Evolutionary conservation across 2,888 invertebrate species (phyloP).

Genomic region (Cephonodes hylas): DNA sequence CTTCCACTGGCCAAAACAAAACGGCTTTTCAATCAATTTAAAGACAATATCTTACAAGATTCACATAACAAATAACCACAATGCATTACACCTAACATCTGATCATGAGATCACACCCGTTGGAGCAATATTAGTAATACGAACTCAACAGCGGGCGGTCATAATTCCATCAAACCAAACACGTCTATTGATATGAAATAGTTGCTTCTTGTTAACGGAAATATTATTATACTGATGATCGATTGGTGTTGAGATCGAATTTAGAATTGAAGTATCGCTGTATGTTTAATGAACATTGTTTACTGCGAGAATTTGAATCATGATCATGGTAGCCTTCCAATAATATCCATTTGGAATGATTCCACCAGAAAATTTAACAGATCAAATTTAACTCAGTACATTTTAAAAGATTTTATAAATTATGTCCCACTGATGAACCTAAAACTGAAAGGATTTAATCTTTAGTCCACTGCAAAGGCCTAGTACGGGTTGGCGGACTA

Average conservation of each 20-base stretch:
- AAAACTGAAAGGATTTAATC: too few relatives aligned
- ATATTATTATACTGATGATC: slow-evolving; percentile 34
- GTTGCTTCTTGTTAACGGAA: slow-evolving; percentile 40
- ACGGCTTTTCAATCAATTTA: not conserved
- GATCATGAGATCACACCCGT: slow-evolving; percentile 56
- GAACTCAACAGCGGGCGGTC: slow-evolving; percentile 54
- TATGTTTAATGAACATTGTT: not conserved
- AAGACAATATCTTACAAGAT: not conserved
- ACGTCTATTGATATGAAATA: slow-evolving; percentile 49
- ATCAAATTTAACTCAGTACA: too few relatives aligned
- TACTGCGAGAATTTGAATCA: not conserved
- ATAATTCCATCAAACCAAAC: slow-evolving; percentile 54
- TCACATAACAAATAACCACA: slow-evolving; percentile 1
- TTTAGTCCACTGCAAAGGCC: too few relatives aligned
- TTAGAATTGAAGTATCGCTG: slow-evolving; percentile 5
- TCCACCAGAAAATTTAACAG: too few relatives aligned
- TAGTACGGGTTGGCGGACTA: too few relatives aligned
- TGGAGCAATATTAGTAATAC: slow-evolving; percentile 53
- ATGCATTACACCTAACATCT: slow-evolving; percentile 23
- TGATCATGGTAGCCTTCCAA: not conserved
- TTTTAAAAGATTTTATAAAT: too few relatives aligned
- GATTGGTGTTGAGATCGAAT: slow-evolving; percentile 18
- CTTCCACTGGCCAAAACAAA: not conserved
- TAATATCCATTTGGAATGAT: too few relatives aligned
- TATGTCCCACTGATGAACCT: too few relatives aligned